A percentile compares a stretch with the other conserved stretches of the same genome.
These are phyloP conservation scores for Zosterops pallidus DNA, from an alignment of 2,113 vertebrate genomes.

Conservation along the genomic window DNA sequence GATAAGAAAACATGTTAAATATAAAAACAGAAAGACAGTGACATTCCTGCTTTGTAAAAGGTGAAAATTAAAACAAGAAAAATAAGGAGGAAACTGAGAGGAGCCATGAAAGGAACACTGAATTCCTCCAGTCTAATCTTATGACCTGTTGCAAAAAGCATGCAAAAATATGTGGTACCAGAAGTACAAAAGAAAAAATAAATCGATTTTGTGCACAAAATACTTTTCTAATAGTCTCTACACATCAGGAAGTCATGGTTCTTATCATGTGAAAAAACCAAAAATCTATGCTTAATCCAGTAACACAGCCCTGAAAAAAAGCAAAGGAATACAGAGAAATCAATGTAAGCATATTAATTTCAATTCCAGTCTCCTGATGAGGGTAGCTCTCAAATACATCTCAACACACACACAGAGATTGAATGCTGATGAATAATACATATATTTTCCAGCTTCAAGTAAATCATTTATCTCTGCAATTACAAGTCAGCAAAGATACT, in stretches of 20 bases:
- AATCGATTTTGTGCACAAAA: background rate
- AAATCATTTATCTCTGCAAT: conserved; percentile 15
- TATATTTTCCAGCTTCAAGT: conserved; percentile 11
- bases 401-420: conserved; percentile 6
- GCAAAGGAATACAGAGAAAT: conserved; percentile 4
- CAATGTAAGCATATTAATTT: background rate
- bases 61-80: background rate
- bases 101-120: background rate
- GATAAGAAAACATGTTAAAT: background rate
- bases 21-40: background rate
- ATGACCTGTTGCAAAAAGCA: background rate
- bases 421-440: conserved; percentile 41
- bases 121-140: background rate
- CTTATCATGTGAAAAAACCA: background rate
- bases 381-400: background rate
- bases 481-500: conserved; percentile 20
- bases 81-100: background rate
- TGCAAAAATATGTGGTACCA: background rate
- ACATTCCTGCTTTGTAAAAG: background rate
- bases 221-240: background rate
- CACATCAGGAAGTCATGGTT: background rate
- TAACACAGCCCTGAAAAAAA: background rate
- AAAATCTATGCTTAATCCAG: background rate
- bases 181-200: background rate
- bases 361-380: background rate